Conservation (phyloP, 2,113 vertebrate genomes). For the Tenrec ecaudatus region DNA sequence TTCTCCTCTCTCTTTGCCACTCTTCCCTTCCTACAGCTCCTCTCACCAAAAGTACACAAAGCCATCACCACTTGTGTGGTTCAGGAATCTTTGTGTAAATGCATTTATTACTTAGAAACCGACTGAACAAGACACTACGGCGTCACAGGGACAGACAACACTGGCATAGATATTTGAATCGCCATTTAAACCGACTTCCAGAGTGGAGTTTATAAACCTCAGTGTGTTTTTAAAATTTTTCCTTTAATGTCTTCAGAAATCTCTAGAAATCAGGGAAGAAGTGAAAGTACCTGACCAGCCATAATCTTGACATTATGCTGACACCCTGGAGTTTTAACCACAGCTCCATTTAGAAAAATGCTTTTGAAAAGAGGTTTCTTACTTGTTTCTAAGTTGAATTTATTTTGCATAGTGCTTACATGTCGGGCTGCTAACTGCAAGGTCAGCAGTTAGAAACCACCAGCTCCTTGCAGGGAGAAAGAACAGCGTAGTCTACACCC, state of each 20-base stretch:
- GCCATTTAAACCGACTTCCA: neutral
- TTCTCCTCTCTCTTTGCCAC: neutral
- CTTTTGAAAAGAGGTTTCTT: neutral
- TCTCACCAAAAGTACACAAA: neutral
- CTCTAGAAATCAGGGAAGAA: constrained; percentile 34
- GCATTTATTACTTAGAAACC: neutral
- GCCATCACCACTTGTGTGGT: neutral
- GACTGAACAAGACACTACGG: fast-evolving
- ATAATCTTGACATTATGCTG: neutral
- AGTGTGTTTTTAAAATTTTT: neutral
- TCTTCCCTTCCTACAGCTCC: neutral
- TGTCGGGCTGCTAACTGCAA: too few species aligned
- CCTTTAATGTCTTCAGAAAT: neutral
- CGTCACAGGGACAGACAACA: neutral
- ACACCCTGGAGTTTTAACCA: neutral
- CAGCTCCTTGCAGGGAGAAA: too few species aligned
- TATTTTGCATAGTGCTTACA: too few species aligned
- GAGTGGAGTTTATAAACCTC: neutral
- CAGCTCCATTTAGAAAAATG: neutral
- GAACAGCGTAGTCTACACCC: too few species aligned
- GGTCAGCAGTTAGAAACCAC: too few species aligned
- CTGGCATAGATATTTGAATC: neutral
- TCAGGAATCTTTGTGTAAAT: neutral
- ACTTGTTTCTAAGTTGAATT: neutral
- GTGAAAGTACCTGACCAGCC: neutral